Conservation (phyloP, 2,797 vertebrate species). For the Mormyrops boulengeri region DNA sequence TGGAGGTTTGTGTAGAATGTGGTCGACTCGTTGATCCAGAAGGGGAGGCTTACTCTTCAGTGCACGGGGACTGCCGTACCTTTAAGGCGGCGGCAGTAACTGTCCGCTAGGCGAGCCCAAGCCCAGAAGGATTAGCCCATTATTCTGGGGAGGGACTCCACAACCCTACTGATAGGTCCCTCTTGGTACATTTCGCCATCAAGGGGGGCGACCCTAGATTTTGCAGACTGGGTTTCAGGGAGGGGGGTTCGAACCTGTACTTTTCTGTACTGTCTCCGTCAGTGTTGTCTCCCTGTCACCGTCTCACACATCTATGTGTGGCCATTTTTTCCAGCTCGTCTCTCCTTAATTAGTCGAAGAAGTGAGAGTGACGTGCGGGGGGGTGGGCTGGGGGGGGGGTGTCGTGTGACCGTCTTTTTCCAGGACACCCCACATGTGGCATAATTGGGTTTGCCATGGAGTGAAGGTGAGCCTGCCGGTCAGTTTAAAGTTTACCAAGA, state of each 20-base stretch:
- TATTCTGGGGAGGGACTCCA: neutral
- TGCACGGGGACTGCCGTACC: neutral
- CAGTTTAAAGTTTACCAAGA: neutral
- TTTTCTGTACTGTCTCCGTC: neutral
- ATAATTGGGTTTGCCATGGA: conserved; percentile 30
- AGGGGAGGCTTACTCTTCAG: neutral
- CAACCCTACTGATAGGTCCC: neutral
- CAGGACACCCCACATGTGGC: conserved; percentile 46
- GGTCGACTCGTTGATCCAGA: neutral
- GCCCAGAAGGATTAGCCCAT: neutral
- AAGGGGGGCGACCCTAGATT: neutral
- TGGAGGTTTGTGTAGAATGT: neutral
- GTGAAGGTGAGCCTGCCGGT: neutral
- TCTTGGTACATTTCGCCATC: neutral
- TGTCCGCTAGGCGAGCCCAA: neutral
- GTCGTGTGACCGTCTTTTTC: conserved; percentile 45
- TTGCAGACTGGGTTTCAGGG: neutral
- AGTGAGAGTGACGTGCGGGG: conserved; percentile 36
- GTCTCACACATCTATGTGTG: neutral
- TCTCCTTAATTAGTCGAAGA: conserved; percentile 36
- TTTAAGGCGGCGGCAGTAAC: neutral
- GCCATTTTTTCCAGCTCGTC: conserved; percentile 9
- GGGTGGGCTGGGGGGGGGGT: conserved; percentile 33
- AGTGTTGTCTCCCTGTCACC: neutral
- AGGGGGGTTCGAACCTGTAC: neutral